These are phyloP conservation scores for Eubasilissa splendida DNA, from an alignment of 2,888 invertebrate genomes.

Conservation along the genomic window DNA sequence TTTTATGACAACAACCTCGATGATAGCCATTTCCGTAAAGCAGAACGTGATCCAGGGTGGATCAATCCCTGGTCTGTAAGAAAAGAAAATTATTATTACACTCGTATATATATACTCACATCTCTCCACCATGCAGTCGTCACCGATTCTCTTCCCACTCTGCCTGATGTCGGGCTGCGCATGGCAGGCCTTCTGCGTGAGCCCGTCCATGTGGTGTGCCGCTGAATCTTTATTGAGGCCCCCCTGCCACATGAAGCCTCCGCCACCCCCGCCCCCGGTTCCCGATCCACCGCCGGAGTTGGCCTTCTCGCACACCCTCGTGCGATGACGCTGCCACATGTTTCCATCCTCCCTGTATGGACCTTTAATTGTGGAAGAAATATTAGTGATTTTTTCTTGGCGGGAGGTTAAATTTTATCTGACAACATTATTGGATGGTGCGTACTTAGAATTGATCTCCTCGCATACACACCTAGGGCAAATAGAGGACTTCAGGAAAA, in stretches of 20 bases:
- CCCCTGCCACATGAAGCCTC: slow-evolving; percentile 62
- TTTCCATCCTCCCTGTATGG: slow-evolving; percentile 55
- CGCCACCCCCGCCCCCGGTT: slow-evolving; percentile 28
- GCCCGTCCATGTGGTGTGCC: slow-evolving; percentile 50
- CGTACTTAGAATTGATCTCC: too few species aligned
- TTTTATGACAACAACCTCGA: too few species aligned
- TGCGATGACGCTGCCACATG: slow-evolving; percentile 50
- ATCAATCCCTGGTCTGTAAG: too few species aligned
- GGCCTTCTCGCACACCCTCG: slow-evolving; percentile 60
- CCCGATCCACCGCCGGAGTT: slow-evolving; percentile 56
- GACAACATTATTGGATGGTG: too few species aligned
- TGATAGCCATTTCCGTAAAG: too few species aligned
- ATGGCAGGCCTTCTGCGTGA: slow-evolving; percentile 67
- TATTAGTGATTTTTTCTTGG: too few species aligned
- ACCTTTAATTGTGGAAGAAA: slow-evolving; percentile 28
- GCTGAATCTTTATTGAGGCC: slow-evolving; percentile 55
- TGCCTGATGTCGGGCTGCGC: slow-evolving; percentile 72
- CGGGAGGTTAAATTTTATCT: too few species aligned
- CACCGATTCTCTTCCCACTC: slow-evolving; percentile 78
- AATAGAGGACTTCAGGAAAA: too few species aligned
- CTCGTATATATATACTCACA: slow-evolving; percentile 60
- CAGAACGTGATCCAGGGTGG: too few species aligned
- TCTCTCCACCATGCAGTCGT: slow-evolving; percentile 80
- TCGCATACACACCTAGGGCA: too few species aligned
- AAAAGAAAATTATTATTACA: too few species aligned